Base-by-base conservation (phyloP, 2,888 invertebrate genomes). In the Trisateles emortualis region DNA sequence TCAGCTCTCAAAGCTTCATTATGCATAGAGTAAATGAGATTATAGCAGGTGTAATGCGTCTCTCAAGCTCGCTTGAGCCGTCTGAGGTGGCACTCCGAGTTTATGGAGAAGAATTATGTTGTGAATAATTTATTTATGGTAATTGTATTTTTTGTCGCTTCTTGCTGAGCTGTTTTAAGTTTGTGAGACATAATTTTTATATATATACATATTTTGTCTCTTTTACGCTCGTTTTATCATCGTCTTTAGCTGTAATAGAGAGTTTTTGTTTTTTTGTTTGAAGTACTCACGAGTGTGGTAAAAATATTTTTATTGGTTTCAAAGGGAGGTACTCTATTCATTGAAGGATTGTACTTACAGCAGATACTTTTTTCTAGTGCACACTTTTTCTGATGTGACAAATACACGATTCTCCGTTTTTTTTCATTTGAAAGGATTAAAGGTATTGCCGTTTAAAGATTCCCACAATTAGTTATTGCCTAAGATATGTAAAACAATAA, bases 81-180 rank as follows among this genome's bases (percentile, higher is more conserved):
- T 64, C 70, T 65, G 54, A 58, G 55, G 61, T 64, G 57, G 61
- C 64, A 54, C 72, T 63, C 44, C 60, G 68, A 58, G 67, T 74
- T 79, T 77, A 74, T 64, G 62, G 42, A 42, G 46, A 58, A 53
- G 62, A 74, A 72, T 78, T 75, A 74, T 74, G 70, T 71, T 75
- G 73, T 74, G 74, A 79, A 79, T 79, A 77, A 75, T 72, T 72
- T 71, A 79, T 79, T 69, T 64, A 69, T 69, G 64, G 65, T 64
- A 64, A 74, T 72, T 64, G 57, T 59, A 58, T 68, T 68, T 69
- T 71, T 71, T 71, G 58, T 53, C 56, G 47, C 44, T 45, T 52
- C 9, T 24, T 32, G n/a, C 48, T 36, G 40, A 50, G 53, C 30
- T 49, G 49, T 60, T 62, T 56, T 33, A 54, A 63, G 59, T 56